Evolutionary conservation across 2,888 invertebrate genomes (phyloP).

Genomic region (Agonum fuliginosum): DNA sequence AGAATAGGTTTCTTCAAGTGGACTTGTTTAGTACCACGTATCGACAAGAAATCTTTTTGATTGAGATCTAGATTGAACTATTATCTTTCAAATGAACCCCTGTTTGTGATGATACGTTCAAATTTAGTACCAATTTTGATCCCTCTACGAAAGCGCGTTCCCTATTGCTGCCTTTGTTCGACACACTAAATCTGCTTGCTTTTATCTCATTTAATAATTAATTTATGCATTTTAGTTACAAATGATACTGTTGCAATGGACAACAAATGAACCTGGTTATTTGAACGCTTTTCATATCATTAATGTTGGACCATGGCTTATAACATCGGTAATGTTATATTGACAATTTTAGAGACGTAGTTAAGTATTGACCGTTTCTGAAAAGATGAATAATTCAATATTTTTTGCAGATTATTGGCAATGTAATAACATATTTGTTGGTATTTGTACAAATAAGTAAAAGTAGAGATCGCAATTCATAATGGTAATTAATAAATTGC

Average conservation of each 20-base stretch:
- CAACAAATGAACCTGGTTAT: constrained; percentile 33
- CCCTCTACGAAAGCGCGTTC: too few relatives aligned
- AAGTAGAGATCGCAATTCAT: constrained; percentile 1
- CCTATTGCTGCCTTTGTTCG: too few relatives aligned
- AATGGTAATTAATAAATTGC: background rate
- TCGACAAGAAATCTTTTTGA: too few relatives aligned
- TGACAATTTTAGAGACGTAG: background rate
- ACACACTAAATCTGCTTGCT: background rate
- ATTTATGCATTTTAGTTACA: constrained; percentile 52
- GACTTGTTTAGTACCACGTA: too few relatives aligned
- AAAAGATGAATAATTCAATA: background rate
- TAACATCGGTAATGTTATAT: constrained; percentile 45
- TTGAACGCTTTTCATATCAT: constrained; percentile 51
- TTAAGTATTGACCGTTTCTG: background rate
- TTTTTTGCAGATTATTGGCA: constrained; percentile 50
- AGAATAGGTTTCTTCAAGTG: too few relatives aligned
- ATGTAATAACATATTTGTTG: constrained; percentile 49
- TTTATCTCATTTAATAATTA: background rate
- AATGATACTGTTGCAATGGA: constrained; percentile 47
- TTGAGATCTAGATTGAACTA: too few relatives aligned
- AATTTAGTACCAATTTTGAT: too few relatives aligned
- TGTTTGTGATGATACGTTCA: too few relatives aligned
- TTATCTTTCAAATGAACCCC: too few relatives aligned
- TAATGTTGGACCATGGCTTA: constrained; percentile 55
- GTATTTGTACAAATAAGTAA: constrained; percentile 52